A percentile compares a stretch with the other conserved stretches of the same genome.
phyloP scores from a whole-genome alignment of 2,888 invertebrate species.

The Agonopterix heracliana region DNA sequence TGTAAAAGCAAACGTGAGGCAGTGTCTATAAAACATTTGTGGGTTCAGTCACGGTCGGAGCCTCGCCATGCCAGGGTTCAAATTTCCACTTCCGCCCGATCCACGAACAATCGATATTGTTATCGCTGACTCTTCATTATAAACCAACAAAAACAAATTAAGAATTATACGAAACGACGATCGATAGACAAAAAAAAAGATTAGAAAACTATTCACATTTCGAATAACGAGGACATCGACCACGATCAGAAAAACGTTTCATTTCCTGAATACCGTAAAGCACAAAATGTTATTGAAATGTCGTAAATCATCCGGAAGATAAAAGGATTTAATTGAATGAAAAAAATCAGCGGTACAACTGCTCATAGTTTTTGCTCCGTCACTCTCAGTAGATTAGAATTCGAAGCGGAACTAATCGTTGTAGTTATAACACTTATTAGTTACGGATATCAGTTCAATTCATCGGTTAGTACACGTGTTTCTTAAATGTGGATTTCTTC shows the following conservation, averaged over 20 bases:
- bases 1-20: slow-evolving; percentile 49
- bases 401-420: slow-evolving; percentile 58
- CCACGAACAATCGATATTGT: slow-evolving; percentile 68
- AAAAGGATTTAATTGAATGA: slow-evolving; percentile 64
- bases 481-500: neutral
- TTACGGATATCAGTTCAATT: slow-evolving; percentile 47
- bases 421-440: slow-evolving; percentile 53
- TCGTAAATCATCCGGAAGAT: slow-evolving; percentile 61
- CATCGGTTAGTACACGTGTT: slow-evolving; percentile 1
- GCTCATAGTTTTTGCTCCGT: slow-evolving; percentile 51
- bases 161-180: slow-evolving; percentile 32
- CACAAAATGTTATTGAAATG: slow-evolving; percentile 30
- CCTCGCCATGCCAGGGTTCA: slow-evolving; percentile 56
- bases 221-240: slow-evolving; percentile 21
- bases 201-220: slow-evolving; percentile 17
- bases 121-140: slow-evolving; percentile 57
- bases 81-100: slow-evolving; percentile 66
- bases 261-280: slow-evolving; percentile 22
- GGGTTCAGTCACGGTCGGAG: slow-evolving; percentile 64
- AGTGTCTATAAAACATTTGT: slow-evolving; percentile 49
- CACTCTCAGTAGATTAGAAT: slow-evolving; percentile 64
- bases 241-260: slow-evolving; percentile 30
- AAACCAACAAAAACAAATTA: slow-evolving; percentile 58
- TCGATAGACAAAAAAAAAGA: slow-evolving; percentile 30
- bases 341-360: slow-evolving; percentile 53